Evolutionary conservation across 2,888 invertebrate species (phyloP), one percentile per base, ranked within the genome.

Genomic region (Willowsia nigromaculata): DNA sequence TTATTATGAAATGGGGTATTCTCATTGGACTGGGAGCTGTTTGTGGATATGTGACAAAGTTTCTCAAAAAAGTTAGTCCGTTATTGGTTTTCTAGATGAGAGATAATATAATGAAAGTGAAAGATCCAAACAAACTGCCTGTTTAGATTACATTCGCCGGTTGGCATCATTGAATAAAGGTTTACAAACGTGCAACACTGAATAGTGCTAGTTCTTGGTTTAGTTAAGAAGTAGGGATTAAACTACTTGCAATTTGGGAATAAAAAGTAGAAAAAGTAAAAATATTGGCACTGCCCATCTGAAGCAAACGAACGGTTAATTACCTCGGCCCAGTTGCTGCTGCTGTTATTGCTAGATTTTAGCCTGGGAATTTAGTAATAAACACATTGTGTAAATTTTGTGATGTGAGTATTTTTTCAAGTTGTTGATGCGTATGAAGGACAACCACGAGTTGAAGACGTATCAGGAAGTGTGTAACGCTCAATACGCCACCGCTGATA

Each of bases 381-480:
- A 43, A 71, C 40, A 11, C 18, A 68, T 7, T 13, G 33, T 65
- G 1, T 11, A 43, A 50, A 11, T 30, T 27, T 56, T 22, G 37
- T 40, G 53, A n/a, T 27, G 30, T n/a, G 53, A 22, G 15, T 47
- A 25, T 25, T 22, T 74, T 9, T 15, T 18, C 1, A 56, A n/a
- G 18, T 27, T 5, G 22, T 7, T 56, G 56, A 1, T 33, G 5
- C n/a, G 56, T 25, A 25, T 40, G 43, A 71, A 71, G 43, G 74
- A 74, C 74, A 47, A 47, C 83, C 83, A 83, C 83, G 68, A 65
- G 62, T 53, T 83, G 53, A 74, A 56, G 68, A 33, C 33, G 78
- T 78, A 25, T 84, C 56, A 71, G 84, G 84, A 84, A 84, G 84
- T 84, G 74, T 56, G 33, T 74, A 27, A 82, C 65, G 65, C 71